A percentile compares a stretch with the other conserved stretches of the same genome.
These are phyloP conservation scores for Drosophila sulfurigaster DNA, from an alignment of 1,140 invertebrate species.

Conservation along the genomic window DNA sequence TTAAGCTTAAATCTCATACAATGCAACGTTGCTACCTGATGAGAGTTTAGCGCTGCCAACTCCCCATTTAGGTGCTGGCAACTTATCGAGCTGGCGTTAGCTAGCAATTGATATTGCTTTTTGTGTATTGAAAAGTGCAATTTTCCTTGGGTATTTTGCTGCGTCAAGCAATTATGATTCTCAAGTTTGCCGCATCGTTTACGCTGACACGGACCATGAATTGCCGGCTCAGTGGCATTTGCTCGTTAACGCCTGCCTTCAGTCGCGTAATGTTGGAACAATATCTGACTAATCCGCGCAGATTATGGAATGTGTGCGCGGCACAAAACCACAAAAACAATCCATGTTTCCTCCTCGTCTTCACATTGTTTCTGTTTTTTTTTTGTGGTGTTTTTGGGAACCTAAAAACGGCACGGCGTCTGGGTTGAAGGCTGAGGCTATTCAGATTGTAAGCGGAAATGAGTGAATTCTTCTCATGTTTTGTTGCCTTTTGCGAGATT, in stretches of 20 bases:
- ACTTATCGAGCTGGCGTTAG: constrained; percentile 1
- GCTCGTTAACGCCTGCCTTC: constrained; percentile 57
- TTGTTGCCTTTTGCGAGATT: constrained; percentile 48
- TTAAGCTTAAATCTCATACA: too few relatives aligned
- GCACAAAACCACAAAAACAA: constrained; percentile 51
- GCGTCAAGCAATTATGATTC: constrained; percentile 46
- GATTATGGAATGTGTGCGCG: constrained; percentile 66
- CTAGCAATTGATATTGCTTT: constrained; percentile 19
- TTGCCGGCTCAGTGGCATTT: constrained; percentile 37
- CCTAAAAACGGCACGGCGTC: constrained; percentile 36
- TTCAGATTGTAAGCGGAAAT: constrained; percentile 70
- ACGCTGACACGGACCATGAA: constrained; percentile 41
- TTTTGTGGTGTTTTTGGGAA: constrained; percentile 10
- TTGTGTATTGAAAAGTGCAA: constrained; percentile 14
- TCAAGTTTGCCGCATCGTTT: constrained; percentile 49
- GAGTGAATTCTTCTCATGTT: constrained; percentile 67
- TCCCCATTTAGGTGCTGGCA: not conserved
- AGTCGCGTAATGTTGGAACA: constrained; percentile 15
- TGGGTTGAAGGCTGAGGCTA: constrained; percentile 27
- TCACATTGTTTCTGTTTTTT: not conserved
- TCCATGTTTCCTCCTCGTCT: not conserved
- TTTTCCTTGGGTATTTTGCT: constrained; percentile 17
- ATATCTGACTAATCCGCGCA: constrained; percentile 61
- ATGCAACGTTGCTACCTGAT: not conserved
- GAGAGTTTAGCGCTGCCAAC: not conserved